These are phyloP conservation scores for Buphagus erythrorhynchus DNA, from an alignment of 2,797 vertebrate genomes.

Conservation along the genomic window DNA sequence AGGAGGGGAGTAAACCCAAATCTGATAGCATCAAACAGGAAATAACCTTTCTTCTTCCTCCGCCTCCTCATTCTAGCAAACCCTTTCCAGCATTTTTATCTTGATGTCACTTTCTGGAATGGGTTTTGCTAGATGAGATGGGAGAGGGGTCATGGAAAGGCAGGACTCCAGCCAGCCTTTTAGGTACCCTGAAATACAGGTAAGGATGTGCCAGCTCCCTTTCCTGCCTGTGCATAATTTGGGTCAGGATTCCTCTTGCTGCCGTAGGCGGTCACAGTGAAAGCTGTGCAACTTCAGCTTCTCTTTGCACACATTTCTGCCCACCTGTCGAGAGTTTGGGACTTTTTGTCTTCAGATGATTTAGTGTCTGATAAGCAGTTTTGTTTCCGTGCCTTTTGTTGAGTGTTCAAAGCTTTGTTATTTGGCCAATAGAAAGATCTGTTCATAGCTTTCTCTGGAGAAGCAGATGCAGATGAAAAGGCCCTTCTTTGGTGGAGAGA, in stretches of 20 bases:
- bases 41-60: not conserved
- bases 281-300: not conserved
- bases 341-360: not conserved
- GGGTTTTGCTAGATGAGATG: not conserved
- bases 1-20: not conserved
- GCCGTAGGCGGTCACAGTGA: rapidly evolving
- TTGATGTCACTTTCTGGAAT: not conserved
- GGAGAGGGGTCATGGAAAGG: not conserved
- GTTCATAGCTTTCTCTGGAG: not conserved
- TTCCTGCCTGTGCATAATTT: not conserved
- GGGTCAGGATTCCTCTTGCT: not conserved
- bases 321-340: not conserved
- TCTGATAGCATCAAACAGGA: not conserved
- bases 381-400: not conserved
- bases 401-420: not conserved
- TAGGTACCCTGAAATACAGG: not conserved
- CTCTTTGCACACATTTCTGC: not conserved
- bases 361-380: not conserved
- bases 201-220: not conserved
- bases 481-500: not conserved
- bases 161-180: not conserved
- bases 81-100: not conserved
- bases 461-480: not conserved
- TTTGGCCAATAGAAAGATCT: not conserved
- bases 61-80: not conserved